phyloP scores from a whole-genome alignment of 2,888 invertebrate species.

The Griposia aprilina region DNA sequence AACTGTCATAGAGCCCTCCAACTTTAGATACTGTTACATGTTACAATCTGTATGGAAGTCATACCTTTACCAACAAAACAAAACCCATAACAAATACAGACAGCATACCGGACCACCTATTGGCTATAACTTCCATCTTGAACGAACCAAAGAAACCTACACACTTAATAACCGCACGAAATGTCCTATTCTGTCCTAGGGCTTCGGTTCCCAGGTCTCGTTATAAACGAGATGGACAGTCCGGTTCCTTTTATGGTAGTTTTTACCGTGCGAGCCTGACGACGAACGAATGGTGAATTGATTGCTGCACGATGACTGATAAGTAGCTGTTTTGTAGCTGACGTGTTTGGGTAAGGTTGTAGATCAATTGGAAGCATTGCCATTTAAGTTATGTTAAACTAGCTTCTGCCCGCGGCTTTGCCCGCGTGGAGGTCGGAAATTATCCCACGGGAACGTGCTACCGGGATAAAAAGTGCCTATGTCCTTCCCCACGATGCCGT shows the following conservation, averaged over 20 bases:
- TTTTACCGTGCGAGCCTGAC: constrained; percentile 39
- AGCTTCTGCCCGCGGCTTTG: no score
- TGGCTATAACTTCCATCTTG: constrained; percentile 29
- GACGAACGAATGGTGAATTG: constrained; percentile 56
- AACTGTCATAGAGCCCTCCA: not conserved
- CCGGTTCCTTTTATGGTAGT: constrained; percentile 53
- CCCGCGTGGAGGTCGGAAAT: no score
- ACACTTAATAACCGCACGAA: constrained; percentile 59
- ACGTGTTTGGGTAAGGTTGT: constrained; percentile 25
- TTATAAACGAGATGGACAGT: constrained; percentile 53
- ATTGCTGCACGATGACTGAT: constrained; percentile 44
- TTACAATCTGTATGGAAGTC: not conserved
- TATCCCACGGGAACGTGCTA: no score
- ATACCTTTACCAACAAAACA: not conserved
- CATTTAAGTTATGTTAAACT: constrained; percentile 20
- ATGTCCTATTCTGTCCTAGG: constrained; percentile 57
- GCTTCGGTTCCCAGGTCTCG: constrained; percentile 45
- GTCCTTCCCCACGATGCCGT: no score
- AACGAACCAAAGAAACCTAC: constrained; percentile 51
- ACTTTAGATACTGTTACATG: not conserved
- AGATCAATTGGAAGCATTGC: constrained; percentile 16
- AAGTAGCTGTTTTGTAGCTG: constrained; percentile 32
- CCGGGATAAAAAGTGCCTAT: no score
- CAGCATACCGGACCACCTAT: constrained; percentile 34
- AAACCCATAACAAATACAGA: constrained; percentile 16